phyloP scores from a whole-genome alignment of 1,140 invertebrate species.

The Pseudoatta argentina region DNA sequence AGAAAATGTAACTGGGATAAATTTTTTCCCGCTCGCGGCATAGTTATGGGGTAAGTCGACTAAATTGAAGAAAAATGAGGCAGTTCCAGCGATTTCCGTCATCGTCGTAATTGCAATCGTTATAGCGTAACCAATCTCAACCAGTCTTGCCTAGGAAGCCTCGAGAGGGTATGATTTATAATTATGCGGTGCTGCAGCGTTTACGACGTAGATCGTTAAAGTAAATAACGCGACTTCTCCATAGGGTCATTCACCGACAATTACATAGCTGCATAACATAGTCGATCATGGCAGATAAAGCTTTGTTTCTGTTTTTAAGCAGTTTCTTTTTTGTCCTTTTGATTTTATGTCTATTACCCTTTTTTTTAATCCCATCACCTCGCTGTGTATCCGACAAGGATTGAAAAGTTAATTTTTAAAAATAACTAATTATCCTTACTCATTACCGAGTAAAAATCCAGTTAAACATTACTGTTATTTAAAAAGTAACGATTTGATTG shows the following conservation, averaged over 20 bases:
- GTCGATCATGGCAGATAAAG: conserved; percentile 58
- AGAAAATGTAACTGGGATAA: conserved; percentile 32
- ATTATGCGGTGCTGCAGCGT: conserved; percentile 71
- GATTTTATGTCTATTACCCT: not conserved
- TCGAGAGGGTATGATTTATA: conserved; percentile 69
- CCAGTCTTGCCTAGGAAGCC: not conserved
- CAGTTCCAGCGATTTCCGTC: conserved; percentile 19
- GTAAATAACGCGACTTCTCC: conserved; percentile 71
- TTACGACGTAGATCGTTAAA: conserved; percentile 64
- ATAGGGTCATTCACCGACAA: conserved; percentile 62
- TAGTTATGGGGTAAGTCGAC: not conserved
- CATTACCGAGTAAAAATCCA: too few species aligned
- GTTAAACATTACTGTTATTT: too few species aligned
- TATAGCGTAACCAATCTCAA: not conserved
- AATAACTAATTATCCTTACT: too few species aligned
- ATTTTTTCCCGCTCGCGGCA: not conserved
- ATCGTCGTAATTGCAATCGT: conserved; percentile 32
- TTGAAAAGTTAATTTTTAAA: too few species aligned
- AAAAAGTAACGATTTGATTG: too few species aligned
- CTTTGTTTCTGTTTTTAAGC: conserved; percentile 44
- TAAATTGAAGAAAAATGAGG: conserved; percentile 50
- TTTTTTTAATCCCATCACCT: not conserved
- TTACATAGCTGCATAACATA: conserved; percentile 32
- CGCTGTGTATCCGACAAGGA: not conserved
- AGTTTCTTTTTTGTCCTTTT: conserved; percentile 12